Percentiles rank a stretch among this genome's conserved stretches.
phyloP scores from a whole-genome alignment of 2,888 invertebrate genomes.

The Xanthorhoe spadicearia region DNA sequence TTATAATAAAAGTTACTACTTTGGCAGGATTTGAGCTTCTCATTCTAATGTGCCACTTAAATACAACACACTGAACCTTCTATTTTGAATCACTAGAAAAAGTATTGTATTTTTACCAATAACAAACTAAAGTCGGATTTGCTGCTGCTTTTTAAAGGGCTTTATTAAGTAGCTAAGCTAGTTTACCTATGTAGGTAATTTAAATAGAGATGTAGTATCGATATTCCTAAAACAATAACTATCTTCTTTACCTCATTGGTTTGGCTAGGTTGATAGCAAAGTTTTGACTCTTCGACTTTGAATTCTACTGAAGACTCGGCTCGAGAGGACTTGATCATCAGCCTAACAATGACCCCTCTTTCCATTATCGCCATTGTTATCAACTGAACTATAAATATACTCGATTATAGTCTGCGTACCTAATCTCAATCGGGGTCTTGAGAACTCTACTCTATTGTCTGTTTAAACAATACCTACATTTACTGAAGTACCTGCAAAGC shows the following conservation, averaged over 20 bases:
- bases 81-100: no score
- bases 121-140: no score
- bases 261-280: neutral
- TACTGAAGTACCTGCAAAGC: constrained; percentile 29
- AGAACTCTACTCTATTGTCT: constrained; percentile 43
- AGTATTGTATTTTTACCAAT: no score
- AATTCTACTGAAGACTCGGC: constrained; percentile 9
- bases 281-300: constrained; percentile 10
- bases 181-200: no score
- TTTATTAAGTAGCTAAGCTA: no score
- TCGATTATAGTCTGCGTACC: constrained; percentile 43
- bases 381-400: constrained; percentile 31
- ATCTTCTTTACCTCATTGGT: neutral
- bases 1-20: no score
- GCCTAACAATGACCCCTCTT: constrained; percentile 34
- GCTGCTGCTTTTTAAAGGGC: no score
- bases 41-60: no score
- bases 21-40: no score
- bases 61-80: no score
- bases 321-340: constrained; percentile 22
- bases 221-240: no score
- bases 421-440: constrained; percentile 43
- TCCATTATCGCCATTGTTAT: constrained; percentile 41
- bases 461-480: constrained; percentile 41
- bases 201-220: no score